Base-by-base conservation (phyloP, 2,888 invertebrate genomes). In the Melanotus villosus region DNA sequence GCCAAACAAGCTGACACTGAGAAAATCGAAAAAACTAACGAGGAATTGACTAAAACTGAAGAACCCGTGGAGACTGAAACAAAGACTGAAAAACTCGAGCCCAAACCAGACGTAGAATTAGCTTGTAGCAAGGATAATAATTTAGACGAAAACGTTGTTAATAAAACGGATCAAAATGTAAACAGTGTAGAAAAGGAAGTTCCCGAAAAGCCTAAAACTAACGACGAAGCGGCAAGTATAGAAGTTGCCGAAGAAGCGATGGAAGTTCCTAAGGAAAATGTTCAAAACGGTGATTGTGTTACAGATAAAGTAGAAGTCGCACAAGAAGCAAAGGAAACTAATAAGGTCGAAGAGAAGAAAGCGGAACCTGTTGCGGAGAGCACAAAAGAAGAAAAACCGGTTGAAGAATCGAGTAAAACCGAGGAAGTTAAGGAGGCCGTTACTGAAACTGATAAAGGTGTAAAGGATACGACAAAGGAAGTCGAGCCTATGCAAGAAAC, bases 281-380 rank as follows among this genome's bases (percentile, higher is more conserved):
- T 38, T n/a, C 16, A 65, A 56, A 68, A 56, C 34, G 78, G 12
- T 34, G 43, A 63, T 21, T 66, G 57, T 18, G 50, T 78, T 16
- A 78, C 82, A 67, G 68, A 82, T 75, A 72, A 74, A 67, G 78
- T 76, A 71, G 72, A 75, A 73, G 41, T 58, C 16, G 50, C 59
- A 52, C 62, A 66, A 26, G 57, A 62, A 26, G 65, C 65, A 4
- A 47, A 26, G 19, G 82, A 83, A 69, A 83, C 83, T 77, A 80
- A 79, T 80, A 81, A 80, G 82, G 82, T 43, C 52, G 54, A 63
- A 41, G 62, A 32, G 10, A 50, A 65, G 12, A 12, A 14, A 38
- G 12, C 36, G 9, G 14, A 41, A 41, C n/a, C 1, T 12, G n/a
- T 1, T 3, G 41, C 41, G 1, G 18, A 41, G 18, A 1, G 16